Conservation (phyloP, 2,113 vertebrate species). For the Bos indicus region DNA sequence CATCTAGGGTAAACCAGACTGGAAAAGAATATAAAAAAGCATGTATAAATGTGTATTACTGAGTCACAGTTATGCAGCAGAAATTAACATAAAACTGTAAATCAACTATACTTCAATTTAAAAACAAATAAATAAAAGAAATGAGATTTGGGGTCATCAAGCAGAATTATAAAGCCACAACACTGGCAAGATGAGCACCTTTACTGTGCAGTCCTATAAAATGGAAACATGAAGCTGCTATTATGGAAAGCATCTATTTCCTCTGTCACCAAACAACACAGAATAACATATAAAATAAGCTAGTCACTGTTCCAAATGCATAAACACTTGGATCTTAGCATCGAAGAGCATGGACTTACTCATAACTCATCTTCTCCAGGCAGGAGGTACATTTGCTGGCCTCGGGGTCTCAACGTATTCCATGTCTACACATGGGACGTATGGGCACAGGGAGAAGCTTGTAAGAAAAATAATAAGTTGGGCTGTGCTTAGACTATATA, state of each 20-base stretch:
- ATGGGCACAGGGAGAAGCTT: background rate
- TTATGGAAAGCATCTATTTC: background rate
- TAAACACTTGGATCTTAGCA: background rate
- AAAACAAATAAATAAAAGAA: background rate
- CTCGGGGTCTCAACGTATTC: background rate
- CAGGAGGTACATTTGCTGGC: background rate
- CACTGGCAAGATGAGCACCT: background rate
- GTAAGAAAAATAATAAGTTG: background rate
- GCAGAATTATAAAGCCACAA: background rate
- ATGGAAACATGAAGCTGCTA: background rate
- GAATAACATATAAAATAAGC: background rate
- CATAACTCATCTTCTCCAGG: background rate
- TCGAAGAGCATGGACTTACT: background rate
- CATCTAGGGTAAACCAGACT: background rate
- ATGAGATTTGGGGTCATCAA: background rate
- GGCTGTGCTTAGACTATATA: background rate
- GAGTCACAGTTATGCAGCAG: background rate
- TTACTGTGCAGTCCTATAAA: background rate
- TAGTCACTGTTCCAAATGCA: background rate
- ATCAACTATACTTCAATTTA: background rate
- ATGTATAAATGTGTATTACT: background rate
- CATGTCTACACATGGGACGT: background rate
- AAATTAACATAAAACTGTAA: background rate
- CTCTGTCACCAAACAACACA: background rate
- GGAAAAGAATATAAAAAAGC: background rate